A percentile compares a stretch with the other conserved stretches of the same genome.
Evolutionary conservation across 2,888 invertebrate species (phyloP).

Genomic region (Sarcophaga caerulescens): DNA sequence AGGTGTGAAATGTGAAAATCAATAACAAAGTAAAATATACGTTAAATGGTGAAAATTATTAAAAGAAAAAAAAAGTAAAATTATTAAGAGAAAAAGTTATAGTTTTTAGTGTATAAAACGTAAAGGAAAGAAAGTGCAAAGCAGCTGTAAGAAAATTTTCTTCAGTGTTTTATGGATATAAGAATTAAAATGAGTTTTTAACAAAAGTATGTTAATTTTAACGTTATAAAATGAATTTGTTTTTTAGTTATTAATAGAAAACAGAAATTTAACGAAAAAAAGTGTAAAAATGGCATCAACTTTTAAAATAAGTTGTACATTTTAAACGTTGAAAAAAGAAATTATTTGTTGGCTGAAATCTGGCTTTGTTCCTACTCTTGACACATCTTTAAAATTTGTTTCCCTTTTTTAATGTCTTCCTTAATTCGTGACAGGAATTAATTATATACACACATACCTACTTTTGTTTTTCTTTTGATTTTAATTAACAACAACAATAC

Average conservation of each 20-base stretch:
- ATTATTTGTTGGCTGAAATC: not conserved
- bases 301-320: too few relatives aligned
- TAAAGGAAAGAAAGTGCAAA: slow-evolving; percentile 44
- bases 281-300: not conserved
- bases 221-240: not conserved
- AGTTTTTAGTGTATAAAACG: slow-evolving; percentile 24
- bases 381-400: not conserved
- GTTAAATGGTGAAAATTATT: slow-evolving; percentile 62
- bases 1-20: slow-evolving; percentile 71
- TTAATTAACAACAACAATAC: slow-evolving; percentile 13
- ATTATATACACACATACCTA: slow-evolving; percentile 7
- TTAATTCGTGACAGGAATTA: slow-evolving; percentile 62
- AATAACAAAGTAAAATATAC: slow-evolving; percentile 69
- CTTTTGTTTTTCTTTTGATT: not conserved
- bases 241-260: not conserved
- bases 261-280: not conserved
- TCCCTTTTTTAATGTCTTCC: slow-evolving; percentile 14
- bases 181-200: slow-evolving; percentile 28
- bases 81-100: not conserved
- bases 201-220: slow-evolving; percentile 49
- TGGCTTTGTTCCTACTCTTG: slow-evolving; percentile 8
- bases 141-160: slow-evolving; percentile 14
- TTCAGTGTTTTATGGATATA: slow-evolving; percentile 4
- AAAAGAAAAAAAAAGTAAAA: slow-evolving; percentile 39
- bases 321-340: not conserved